A percentile compares a stretch with the other conserved stretches of the same genome.
phyloP scores from a whole-genome alignment of 1,140 invertebrate genomes.

The Asbolus verrucosus region DNA sequence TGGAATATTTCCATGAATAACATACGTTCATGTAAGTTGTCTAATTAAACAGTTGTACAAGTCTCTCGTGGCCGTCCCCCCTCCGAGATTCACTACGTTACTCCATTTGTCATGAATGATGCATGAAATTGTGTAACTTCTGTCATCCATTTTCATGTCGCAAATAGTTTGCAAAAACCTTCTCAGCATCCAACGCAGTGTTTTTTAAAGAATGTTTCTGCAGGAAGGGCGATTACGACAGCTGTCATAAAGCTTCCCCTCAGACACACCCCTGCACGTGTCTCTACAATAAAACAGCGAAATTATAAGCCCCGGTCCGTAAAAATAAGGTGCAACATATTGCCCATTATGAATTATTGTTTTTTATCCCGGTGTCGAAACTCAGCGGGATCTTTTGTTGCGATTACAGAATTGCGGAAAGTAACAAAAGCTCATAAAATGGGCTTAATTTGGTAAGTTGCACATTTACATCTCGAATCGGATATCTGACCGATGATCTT shows the following conservation, averaged over 20 bases:
- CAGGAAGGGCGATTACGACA: constrained; percentile 5
- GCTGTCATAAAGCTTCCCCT: constrained; percentile 30
- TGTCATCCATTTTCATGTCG: neutral
- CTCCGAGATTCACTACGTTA: neutral
- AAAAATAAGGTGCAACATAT: constrained; percentile 34
- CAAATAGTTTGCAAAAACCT: neutral
- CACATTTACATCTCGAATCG: neutral
- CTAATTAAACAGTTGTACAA: constrained; percentile 49
- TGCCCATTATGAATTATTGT: constrained; percentile 32
- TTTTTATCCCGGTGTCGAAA: constrained; percentile 20
- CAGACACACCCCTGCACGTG: constrained; percentile 32
- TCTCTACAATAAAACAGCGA: constrained; percentile 29
- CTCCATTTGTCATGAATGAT: neutral
- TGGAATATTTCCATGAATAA: constrained; percentile 49
- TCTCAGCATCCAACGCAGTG: neutral
- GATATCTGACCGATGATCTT: neutral
- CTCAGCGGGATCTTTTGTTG: neutral
- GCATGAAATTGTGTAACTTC: constrained; percentile 1
- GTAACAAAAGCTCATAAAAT: constrained; percentile 1
- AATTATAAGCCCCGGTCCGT: constrained; percentile 7
- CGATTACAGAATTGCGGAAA: constrained; percentile 8
- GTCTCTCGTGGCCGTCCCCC: constrained; percentile 6
- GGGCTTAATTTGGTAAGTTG: constrained; percentile 6
- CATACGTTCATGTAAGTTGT: constrained; percentile 48
- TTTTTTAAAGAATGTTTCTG: constrained; percentile 10